Conservation (phyloP, 1,140 invertebrate genomes). For the Parapsyche elsis region DNA sequence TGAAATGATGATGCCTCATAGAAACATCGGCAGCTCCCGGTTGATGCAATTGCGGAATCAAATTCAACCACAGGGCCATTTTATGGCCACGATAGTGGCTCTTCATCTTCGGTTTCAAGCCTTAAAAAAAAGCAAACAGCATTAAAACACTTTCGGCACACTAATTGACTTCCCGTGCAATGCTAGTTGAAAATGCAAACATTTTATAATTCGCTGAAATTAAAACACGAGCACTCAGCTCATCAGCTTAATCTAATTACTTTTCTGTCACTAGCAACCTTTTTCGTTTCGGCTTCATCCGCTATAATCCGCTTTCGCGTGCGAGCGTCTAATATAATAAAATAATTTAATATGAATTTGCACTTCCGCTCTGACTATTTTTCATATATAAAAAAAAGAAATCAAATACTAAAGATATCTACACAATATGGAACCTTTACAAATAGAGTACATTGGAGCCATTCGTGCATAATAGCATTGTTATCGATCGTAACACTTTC, state of each 20-base stretch:
- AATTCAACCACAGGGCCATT: constrained; percentile 91
- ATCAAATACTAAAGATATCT: no score
- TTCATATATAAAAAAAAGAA: no score
- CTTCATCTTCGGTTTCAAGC: constrained; percentile 77
- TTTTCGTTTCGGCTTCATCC: neutral
- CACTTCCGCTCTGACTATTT: neutral
- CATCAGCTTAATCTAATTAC: neutral
- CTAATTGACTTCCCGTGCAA: no score
- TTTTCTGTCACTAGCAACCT: neutral
- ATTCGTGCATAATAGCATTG: no score
- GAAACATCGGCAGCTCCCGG: constrained; percentile 79
- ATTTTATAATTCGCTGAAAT: no score
- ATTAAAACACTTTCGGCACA: no score
- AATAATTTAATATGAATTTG: neutral
- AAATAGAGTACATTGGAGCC: no score
- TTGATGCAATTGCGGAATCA: constrained; percentile 88
- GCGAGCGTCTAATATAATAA: neutral
- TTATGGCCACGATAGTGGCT: constrained; percentile 91
- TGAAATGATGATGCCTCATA: constrained; percentile 82
- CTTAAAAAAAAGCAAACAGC: constrained; percentile 61
- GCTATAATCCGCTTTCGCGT: neutral
- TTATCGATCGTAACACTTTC: neutral
- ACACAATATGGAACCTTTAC: no score
- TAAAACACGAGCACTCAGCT: neutral
- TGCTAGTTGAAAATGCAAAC: no score